Base-by-base conservation (phyloP, 2,797 vertebrate species). In the Pipistrellus kuhlii region DNA sequence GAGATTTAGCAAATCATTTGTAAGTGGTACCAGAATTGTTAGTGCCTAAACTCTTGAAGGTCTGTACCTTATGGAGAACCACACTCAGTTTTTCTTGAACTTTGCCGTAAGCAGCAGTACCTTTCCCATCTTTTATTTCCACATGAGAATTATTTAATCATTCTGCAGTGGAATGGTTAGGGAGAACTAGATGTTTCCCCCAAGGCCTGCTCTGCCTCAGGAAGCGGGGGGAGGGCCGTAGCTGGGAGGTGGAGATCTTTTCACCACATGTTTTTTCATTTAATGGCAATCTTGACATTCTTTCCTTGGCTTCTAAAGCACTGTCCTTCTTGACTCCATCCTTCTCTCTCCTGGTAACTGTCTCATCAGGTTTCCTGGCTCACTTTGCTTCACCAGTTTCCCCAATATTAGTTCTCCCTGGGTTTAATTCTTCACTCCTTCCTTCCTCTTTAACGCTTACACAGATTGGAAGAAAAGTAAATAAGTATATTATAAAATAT, bases 281-380 rank as follows among this genome's bases (percentile, higher is more conserved):
- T 91, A 75, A 86, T 77, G 38, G 73, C 53, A 72, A 68, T 32
- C 51, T 59, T 77, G 35, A 11, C 38, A 48, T 80, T 78, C n/a
- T 85, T 86, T 91, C 20, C 69, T 90, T 77, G 35, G 23, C 38
- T 83, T 95, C 73, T 51, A n/a, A 88, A 64, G n/a, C 44, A 51
- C 38, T 44, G 20, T 59, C 5, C 9, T 91, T 25, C 76, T 12
- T 32, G 15, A 10, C 20, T 69, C 32, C 41, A 30, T 23, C 78
- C 20, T 44, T 68, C 14, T 30, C 25, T 30, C 8, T 62, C 11
- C 38, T 35, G 11, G 86, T 53, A 4, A 4, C 2, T 92, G 20
- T 30, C 20, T 68, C 4, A 48, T 48, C 25, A 2, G 41, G 23
- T 87, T 93, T 94, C 68, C 80, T 68, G 11, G 71, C 25, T 69